Base-by-base conservation (phyloP, 2,888 invertebrate species). In the Frankliniella intonsa region DNA sequence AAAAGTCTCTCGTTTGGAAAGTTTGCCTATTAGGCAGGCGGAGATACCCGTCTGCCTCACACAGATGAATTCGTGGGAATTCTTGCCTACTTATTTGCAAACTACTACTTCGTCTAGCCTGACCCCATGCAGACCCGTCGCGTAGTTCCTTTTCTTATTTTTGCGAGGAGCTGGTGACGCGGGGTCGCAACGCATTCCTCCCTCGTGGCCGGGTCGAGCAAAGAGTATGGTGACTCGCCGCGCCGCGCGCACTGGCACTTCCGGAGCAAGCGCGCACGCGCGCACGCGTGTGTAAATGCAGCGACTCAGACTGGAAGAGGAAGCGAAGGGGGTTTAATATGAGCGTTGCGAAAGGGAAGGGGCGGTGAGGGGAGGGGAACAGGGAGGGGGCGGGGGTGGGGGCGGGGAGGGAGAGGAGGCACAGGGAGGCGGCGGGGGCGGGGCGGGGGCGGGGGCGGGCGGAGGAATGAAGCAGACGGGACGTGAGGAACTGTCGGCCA, bases 401-500 rank as follows among this genome's bases (percentile, higher is more conserved):
- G 17, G 55, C 12, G 9, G 17, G 55, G 55, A 55, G 55, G 7
- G 55, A 55, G 55, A 55, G 5, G 7, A 8, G 17, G 55, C 12
- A 17, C n/a, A n/a, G n/a, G n/a, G n/a, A n/a, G n/a, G n/a, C n/a
- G 7, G 55, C 2, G 55, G 17, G 55, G 7, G 55, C 12, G 55
- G 17, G 3, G 17, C 2, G 17, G 55, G 17, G 22, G 8, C 5
- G 22, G 22, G 22, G 69, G 22, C 9, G 69, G 22, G 69, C 1
- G 69, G 22, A 22, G 69, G 22, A 22, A 5, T 12, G 69, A 22
- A 12, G 22, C 22, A 25, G 69, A 3, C 69, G n/a, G 25, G 69
- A 76, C 69, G 69, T 76, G 69, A 76, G 69, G 22, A 76, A 76
- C 69, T 76, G 22, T 76, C 69, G 69, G 22, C 25, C 69, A 11